Base-by-base conservation (phyloP, 2,113 vertebrate species). In the Dinomys branickii region DNA sequence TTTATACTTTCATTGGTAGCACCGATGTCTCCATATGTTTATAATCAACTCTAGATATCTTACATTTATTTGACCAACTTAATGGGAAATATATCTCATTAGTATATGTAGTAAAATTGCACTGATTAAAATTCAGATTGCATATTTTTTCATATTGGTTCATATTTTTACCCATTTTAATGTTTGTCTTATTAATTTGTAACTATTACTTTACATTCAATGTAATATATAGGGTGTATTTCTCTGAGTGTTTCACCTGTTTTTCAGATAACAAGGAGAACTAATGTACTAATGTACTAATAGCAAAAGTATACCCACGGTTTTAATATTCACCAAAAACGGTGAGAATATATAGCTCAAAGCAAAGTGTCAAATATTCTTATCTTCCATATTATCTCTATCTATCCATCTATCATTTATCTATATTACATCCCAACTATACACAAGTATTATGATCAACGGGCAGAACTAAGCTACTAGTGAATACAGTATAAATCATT, bases 261-360 rank as follows among this genome's bases (percentile, higher is more conserved):
- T 86, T 93, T 90, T 67, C 67, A 24, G 80, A 54, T 26, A 94
- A 47, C 35, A 80, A 35, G 26, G 9, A 50, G 26, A 50, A 50
- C 47, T 50, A 50, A 50, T 50, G 47, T 50, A 50, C 54, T 80
- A 92, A 61, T 26, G 59, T 80, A 41, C 50, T 30, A 28, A 30
- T 50, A 54, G 3, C n/a, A 61, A 1, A 82, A 17, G 59, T 81
- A 54, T 3, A 67, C 22, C 1, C 7, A 44, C 41, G 81, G 47
- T 67, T 95, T 96, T 78, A 35, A 56, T 86, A 44, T 59, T 91
- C 65, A 78, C 63, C 33, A 78, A 85, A 73, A 61, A 47, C 14
- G 0, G 7, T 58, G 78, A 92, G 94, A 95, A 78, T 56, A 77
- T 4, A 88, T 44, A 88, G 88, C 4, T 84, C 8, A 86, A 94